phyloP scores from a whole-genome alignment of 2,888 invertebrate species.

The Ichneumoninae sp. region DNA sequence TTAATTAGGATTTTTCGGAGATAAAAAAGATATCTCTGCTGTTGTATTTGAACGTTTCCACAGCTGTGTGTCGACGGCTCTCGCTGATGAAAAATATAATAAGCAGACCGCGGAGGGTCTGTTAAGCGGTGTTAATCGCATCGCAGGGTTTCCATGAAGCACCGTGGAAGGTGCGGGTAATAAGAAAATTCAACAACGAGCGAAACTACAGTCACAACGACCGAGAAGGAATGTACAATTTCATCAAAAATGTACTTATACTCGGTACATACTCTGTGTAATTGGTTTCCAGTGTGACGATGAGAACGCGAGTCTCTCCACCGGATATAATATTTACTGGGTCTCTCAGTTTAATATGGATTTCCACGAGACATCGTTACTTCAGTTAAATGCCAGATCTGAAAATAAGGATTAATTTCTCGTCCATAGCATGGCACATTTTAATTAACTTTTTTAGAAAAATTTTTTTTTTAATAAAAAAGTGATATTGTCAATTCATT shows the following conservation, averaged over 20 bases:
- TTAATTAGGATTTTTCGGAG: conserved; percentile 76
- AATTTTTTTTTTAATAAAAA: no score
- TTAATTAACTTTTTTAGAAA: no score
- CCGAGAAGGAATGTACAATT: background rate
- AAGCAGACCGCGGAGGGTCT: conserved; percentile 46
- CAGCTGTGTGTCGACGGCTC: conserved; percentile 25
- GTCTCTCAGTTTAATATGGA: no score
- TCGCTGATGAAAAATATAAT: conserved; percentile 68
- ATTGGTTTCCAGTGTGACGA: no score
- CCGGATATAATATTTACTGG: no score
- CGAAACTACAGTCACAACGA: background rate
- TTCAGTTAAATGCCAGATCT: no score
- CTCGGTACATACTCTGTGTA: background rate
- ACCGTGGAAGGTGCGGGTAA: conserved; percentile 9
- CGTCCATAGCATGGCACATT: no score
- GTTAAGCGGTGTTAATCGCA: conserved; percentile 62
- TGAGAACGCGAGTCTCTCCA: no score
- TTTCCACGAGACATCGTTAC: no score
- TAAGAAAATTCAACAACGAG: background rate
- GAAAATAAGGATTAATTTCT: no score
- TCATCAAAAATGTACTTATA: background rate
- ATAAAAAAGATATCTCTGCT: conserved; percentile 71
- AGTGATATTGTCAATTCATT: no score
- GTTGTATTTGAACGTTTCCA: conserved; percentile 31
- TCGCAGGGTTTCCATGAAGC: conserved; percentile 33